Percentiles rank a stretch among this genome's conserved stretches.
Conservation (phyloP, 2,797 vertebrate genomes). For the Alcedo quadribrachys region DNA sequence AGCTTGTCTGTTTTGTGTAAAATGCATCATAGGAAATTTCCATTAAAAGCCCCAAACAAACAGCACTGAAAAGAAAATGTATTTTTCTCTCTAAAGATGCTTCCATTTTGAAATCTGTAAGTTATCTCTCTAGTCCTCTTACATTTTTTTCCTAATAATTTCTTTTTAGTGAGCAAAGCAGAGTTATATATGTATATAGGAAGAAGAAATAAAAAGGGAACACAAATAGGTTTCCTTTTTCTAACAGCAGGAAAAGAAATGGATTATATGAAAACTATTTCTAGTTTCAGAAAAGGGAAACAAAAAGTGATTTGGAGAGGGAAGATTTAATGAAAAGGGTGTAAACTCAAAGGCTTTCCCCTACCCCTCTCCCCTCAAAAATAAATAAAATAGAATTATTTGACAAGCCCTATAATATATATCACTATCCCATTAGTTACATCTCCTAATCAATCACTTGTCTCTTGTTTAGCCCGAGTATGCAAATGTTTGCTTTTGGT, state of each 20-base stretch:
- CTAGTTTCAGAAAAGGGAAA: neutral
- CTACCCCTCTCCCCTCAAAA: accelerated
- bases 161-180: neutral
- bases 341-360: neutral
- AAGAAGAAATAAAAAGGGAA: neutral
- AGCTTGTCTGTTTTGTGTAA: neutral
- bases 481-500: slow-evolving; percentile 89
- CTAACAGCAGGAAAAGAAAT: neutral
- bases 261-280: neutral
- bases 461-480: slow-evolving; percentile 83
- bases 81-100: neutral
- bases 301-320: neutral
- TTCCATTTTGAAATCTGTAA: neutral
- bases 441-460: neutral
- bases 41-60: neutral
- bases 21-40: neutral
- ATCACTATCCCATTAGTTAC: neutral
- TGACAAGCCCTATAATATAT: neutral
- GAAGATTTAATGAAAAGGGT: neutral
- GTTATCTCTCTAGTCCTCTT: neutral
- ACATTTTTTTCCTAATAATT: neutral
- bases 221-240: neutral
- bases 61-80: neutral
- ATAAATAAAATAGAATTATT: neutral
- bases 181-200: neutral